A percentile compares a stretch with the other conserved stretches of the same genome.
Conservation (phyloP, 2,888 invertebrate genomes). For the Oithona nana region DNA sequence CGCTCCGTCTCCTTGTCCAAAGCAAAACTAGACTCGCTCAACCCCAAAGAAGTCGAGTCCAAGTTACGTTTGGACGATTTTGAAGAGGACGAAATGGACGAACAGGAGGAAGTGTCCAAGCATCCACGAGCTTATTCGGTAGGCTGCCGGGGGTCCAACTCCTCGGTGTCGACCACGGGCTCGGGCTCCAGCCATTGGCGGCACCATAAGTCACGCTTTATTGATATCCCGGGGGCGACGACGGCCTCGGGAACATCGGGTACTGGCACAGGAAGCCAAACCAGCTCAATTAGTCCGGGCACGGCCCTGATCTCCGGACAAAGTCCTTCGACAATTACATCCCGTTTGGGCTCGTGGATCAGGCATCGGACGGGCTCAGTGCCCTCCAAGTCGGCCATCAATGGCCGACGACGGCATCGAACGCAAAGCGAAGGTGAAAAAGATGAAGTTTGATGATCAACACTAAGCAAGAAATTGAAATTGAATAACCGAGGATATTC, state of each 20-base stretch:
- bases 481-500: no score
- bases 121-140: background rate
- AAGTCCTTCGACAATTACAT: background rate
- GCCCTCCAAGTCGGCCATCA: constrained; percentile 1
- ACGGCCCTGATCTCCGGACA: background rate
- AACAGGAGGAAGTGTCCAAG: background rate
- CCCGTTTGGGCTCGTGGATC: constrained; percentile 1
- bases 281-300: background rate
- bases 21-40: background rate
- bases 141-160: background rate
- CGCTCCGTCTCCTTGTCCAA: background rate
- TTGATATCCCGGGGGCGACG: background rate
- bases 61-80: background rate
- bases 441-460: constrained; percentile 10
- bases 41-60: background rate
- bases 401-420: constrained; percentile 10
- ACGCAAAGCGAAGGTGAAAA: constrained; percentile 17
- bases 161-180: background rate
- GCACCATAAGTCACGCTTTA: background rate
- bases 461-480: no score
- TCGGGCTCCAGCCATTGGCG: background rate
- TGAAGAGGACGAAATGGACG: background rate
- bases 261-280: background rate
- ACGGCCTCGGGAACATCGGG: background rate
- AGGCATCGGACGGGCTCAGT: constrained; percentile 16